These are phyloP conservation scores for Gallinago media DNA, from an alignment of 2,113 vertebrate species.

Conservation along the genomic window DNA sequence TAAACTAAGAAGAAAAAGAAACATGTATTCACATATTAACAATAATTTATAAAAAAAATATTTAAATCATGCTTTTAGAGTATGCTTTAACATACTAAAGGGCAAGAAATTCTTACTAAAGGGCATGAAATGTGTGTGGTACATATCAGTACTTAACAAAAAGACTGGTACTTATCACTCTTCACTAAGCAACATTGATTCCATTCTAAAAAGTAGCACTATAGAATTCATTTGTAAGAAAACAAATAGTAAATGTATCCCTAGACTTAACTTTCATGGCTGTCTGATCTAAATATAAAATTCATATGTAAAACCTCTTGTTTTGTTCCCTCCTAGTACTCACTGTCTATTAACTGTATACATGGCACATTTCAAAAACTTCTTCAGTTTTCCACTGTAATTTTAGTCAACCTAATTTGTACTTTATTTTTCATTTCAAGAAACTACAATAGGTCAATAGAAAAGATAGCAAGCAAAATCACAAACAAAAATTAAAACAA, in stretches of 20 bases:
- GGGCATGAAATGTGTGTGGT: not conserved
- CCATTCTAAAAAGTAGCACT: not conserved
- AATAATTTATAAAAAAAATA: not conserved
- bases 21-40: not conserved
- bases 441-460: not conserved
- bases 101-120: not conserved
- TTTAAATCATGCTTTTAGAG: not conserved
- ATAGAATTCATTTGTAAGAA: not conserved
- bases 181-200: not conserved
- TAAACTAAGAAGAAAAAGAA: not conserved
- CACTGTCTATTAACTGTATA: not conserved
- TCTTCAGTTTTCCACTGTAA: constrained; percentile 15
- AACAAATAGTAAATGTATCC: not conserved
- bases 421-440: not conserved
- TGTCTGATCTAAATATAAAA: not conserved
- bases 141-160: not conserved
- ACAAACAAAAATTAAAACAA: not conserved
- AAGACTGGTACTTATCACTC: not conserved
- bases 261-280: not conserved
- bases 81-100: not conserved
- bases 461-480: not conserved
- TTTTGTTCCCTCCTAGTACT: not conserved
- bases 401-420: not conserved
- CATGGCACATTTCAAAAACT: not conserved
- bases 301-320: not conserved